A percentile compares a stretch with the other conserved stretches of the same genome.
phyloP scores from a whole-genome alignment of 2,888 invertebrate genomes.

The Eupeodes luniger region DNA sequence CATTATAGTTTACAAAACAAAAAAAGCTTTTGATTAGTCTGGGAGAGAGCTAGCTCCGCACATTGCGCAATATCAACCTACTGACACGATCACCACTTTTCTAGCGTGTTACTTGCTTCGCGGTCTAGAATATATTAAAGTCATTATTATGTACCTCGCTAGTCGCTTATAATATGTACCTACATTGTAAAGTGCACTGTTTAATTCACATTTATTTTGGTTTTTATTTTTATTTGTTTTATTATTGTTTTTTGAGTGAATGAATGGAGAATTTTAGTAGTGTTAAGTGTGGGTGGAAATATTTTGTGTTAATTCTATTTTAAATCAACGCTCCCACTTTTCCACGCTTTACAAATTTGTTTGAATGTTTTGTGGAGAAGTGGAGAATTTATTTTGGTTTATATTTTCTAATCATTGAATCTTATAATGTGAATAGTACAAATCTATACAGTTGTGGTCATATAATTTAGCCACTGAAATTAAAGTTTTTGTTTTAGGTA shows the following conservation, averaged over 20 bases:
- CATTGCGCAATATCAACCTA: conserved; percentile 44
- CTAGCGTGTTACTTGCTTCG: conserved; percentile 17
- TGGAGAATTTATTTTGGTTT: not conserved
- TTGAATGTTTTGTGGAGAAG: not conserved
- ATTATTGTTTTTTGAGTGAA: not conserved
- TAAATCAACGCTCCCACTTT: conserved; percentile 5
- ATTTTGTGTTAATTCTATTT: conserved; percentile 16
- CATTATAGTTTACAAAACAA: conserved; percentile 27
- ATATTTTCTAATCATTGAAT: not conserved
- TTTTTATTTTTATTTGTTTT: conserved; percentile 1
- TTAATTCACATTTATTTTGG: not conserved
- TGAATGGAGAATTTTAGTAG: not conserved
- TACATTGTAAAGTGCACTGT: not conserved
- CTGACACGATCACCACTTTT: conserved; percentile 23
- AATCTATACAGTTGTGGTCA: too few species aligned
- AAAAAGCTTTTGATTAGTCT: conserved; percentile 30
- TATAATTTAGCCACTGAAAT: too few species aligned
- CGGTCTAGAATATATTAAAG: conserved; percentile 24
- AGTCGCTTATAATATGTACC: not conserved
- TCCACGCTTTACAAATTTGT: not conserved
- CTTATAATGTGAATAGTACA: too few species aligned
- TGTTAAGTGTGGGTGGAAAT: not conserved
- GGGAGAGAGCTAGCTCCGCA: conserved; percentile 4
- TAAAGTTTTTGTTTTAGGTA: too few species aligned
- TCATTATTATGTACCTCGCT: not conserved